Evolutionary conservation across 2,113 vertebrate genomes (phyloP), one percentile per base, ranked within the genome.

Genomic region (Crotalus viridis): DNA sequence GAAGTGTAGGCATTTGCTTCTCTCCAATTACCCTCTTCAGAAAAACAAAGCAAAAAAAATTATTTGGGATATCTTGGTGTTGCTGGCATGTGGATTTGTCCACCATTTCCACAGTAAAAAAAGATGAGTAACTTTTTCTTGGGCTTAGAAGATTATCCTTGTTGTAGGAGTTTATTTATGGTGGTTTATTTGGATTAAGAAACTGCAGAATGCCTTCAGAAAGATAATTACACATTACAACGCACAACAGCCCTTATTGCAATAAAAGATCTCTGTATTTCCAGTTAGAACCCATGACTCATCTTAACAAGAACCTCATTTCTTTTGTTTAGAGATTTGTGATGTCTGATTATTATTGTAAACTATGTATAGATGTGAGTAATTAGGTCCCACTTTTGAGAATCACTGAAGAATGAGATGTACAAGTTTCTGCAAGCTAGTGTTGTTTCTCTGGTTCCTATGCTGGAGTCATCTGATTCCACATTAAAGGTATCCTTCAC

Each of bases 191-290:
- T 86, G 28, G 90, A 86, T 86, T 57, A 57, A 57, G 33, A 55
- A 55, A 39, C 39, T 86, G 39, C 54, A 85, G 33, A 85, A 85
- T 57, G 15, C 43, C 54, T 85, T 19, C 24, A 1, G 54, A 85
- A 91, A 91, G 39, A 55, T 91, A 91, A 91, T 91, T 85, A 86
- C 74, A 85, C 56, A 15, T 86, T 91, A 86, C 12, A 91, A 48
- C 3, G 46, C 24, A 57, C 39, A 24, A 56, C 33, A 56, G 22
- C 69, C 22, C 5, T 43, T 19, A 21, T 12, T 15, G 33, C 90
- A 91, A 56, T 17, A 86, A 91, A 56, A 56, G 52, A 13, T 46
- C 17, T 54, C 46, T 57, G 4, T 24, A 55, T 2, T 46, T 54
- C 54, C 13, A 86, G 3, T 85, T 57, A 57, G 39, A 85, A 57